Conservation (phyloP, 2,888 invertebrate genomes). For the Clunio marinus region DNA sequence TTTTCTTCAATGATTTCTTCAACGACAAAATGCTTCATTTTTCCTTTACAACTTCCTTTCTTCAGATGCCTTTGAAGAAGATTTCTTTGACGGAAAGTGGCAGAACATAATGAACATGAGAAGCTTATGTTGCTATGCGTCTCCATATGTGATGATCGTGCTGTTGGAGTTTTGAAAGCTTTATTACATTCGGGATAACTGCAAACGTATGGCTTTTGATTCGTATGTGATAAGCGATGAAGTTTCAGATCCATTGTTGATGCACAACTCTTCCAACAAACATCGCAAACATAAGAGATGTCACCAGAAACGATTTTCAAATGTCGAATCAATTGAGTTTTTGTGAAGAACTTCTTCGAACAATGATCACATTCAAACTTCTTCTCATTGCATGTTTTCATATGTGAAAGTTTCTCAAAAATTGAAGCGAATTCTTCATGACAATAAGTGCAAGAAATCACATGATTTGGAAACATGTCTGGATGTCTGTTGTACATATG, state of each 20-base stretch:
- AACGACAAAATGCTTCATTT: too few species aligned
- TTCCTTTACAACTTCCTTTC: not conserved
- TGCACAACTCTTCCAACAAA: slow-evolving; percentile 20
- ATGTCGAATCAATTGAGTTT: slow-evolving; percentile 25
- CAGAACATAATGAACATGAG: not conserved
- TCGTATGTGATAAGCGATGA: not conserved
- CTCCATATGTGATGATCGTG: slow-evolving; percentile 31
- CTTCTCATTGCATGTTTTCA: slow-evolving; percentile 26
- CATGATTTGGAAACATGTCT: slow-evolving; percentile 28
- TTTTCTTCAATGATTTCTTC: too few species aligned
- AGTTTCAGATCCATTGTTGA: slow-evolving; percentile 27
- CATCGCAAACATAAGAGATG: slow-evolving; percentile 5
- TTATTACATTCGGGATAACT: slow-evolving; percentile 18
- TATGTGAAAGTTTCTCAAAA: slow-evolving; percentile 21
- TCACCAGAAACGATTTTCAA: slow-evolving; percentile 21
- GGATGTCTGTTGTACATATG: slow-evolving; percentile 26
- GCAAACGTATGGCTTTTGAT: not conserved
- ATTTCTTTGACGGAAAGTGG: slow-evolving; percentile 17
- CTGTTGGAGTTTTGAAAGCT: slow-evolving; percentile 32
- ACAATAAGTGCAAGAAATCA: slow-evolving; percentile 24
- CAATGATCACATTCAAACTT: slow-evolving; percentile 27
- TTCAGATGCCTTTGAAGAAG: slow-evolving; percentile 4
- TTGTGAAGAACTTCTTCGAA: slow-evolving; percentile 9
- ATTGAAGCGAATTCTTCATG: not conserved
- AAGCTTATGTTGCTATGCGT: not conserved